These are phyloP conservation scores for Troglohyphantes excavatus DNA, from an alignment of 2,888 invertebrate species.

Conservation along the genomic window DNA sequence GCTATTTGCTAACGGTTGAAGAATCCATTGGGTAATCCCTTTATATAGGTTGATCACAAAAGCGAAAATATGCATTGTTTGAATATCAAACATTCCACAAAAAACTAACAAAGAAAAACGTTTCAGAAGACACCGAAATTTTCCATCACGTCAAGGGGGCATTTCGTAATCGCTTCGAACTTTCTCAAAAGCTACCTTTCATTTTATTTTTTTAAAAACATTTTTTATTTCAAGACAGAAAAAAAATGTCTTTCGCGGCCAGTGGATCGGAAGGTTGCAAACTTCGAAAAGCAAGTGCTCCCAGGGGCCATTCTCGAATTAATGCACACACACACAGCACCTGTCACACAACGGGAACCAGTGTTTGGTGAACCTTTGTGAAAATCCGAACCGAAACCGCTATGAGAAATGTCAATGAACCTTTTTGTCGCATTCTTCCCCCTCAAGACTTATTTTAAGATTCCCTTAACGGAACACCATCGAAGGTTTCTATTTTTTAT, in stretches of 20 bases:
- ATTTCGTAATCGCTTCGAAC: background rate
- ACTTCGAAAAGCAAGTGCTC: constrained; percentile 27
- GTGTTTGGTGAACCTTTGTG: constrained; percentile 45
- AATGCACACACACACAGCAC: constrained; percentile 48
- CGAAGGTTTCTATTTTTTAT: constrained; percentile 32
- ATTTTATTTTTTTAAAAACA: background rate
- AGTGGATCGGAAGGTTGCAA: constrained; percentile 45
- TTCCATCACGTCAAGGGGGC: background rate
- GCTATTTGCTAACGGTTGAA: too few species aligned
- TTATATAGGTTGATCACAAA: too few species aligned
- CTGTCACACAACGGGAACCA: constrained; percentile 42
- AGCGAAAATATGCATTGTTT: background rate
- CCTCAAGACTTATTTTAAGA: constrained; percentile 37
- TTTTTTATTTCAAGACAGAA: background rate
- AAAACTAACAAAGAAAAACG: background rate
- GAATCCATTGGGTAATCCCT: too few species aligned
- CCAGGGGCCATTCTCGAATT: constrained; percentile 43
- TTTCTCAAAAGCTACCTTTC: background rate
- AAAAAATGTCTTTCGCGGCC: background rate
- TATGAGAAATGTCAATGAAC: constrained; percentile 77
- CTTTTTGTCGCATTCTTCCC: constrained; percentile 66
- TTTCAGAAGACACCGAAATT: background rate
- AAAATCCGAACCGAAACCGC: constrained; percentile 34
- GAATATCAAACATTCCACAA: background rate
- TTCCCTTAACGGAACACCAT: constrained; percentile 58